A percentile compares a stretch with the other conserved stretches of the same genome.
These are phyloP conservation scores for Platycnemis pennipes DNA, from an alignment of 2,888 invertebrate genomes.

Conservation along the genomic window DNA sequence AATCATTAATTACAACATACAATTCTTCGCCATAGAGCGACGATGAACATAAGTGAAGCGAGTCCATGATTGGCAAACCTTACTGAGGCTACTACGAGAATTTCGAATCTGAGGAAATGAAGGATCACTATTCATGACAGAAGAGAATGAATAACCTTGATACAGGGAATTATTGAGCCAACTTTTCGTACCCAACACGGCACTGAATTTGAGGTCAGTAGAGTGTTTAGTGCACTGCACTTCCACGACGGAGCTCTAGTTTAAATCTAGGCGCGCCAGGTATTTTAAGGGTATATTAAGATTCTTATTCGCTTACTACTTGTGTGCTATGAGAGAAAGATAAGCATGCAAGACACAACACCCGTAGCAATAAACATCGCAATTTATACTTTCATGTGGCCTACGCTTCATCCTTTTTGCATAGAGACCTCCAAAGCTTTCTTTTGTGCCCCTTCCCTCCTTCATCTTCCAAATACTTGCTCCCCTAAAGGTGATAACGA, in stretches of 20 bases:
- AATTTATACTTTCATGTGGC: neutral
- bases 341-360: neutral
- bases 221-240: neutral
- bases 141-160: no score
- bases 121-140: no score
- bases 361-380: neutral
- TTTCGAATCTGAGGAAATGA: no score
- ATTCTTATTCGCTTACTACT: neutral
- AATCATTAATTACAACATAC: no score
- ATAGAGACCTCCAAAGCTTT: neutral
- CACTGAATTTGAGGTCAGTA: neutral
- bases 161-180: no score
- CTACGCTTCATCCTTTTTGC: neutral
- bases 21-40: no score
- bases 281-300: conserved; percentile 39
- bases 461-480: neutral
- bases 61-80: no score
- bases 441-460: neutral
- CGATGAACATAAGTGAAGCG: no score
- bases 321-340: neutral
- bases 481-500: neutral
- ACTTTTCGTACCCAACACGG: no score
- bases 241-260: neutral
- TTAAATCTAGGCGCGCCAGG: neutral
- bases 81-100: no score